Conservation (phyloP, 1,140 invertebrate species). For the Oncopodura yosiiana region DNA sequence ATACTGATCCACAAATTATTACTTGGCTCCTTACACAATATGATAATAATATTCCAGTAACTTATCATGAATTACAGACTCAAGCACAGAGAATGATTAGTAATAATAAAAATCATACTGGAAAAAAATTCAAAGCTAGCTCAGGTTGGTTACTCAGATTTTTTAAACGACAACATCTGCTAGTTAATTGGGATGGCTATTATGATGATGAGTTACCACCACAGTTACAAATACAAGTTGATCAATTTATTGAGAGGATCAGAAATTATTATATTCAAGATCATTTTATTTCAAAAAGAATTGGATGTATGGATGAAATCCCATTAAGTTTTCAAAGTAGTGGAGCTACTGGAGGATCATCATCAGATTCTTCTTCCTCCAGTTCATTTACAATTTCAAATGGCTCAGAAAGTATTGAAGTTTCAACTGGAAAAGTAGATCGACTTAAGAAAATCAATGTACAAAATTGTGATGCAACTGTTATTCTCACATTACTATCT, state of each 20-base stretch:
- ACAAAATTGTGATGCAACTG: constrained; percentile 31
- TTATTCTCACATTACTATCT: constrained; percentile 18
- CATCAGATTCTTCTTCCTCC: background rate
- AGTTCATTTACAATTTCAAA: no score
- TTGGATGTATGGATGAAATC: constrained; percentile 30
- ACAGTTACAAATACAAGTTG: constrained; percentile 10
- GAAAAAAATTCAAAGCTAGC: constrained; percentile 33
- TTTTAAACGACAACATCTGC: constrained; percentile 34
- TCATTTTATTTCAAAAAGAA: background rate
- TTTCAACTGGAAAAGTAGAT: background rate
- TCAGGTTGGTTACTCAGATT: constrained; percentile 34
- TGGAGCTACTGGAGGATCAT: background rate
- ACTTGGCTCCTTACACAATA: constrained; percentile 32
- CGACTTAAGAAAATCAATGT: constrained; percentile 17
- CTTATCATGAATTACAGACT: constrained; percentile 27
- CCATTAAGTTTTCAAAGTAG: constrained; percentile 26
- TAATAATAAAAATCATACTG: constrained; percentile 13
- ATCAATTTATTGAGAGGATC: constrained; percentile 6
- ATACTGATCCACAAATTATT: constrained; percentile 28
- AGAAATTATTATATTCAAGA: background rate
- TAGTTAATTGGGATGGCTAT: constrained; percentile 28
- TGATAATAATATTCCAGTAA: constrained; percentile 31
- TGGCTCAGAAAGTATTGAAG: background rate
- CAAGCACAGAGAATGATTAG: constrained; percentile 14
- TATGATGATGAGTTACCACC: constrained; percentile 21